Base-by-base conservation (phyloP, 2,888 invertebrate species). In the Athalia cordata region DNA sequence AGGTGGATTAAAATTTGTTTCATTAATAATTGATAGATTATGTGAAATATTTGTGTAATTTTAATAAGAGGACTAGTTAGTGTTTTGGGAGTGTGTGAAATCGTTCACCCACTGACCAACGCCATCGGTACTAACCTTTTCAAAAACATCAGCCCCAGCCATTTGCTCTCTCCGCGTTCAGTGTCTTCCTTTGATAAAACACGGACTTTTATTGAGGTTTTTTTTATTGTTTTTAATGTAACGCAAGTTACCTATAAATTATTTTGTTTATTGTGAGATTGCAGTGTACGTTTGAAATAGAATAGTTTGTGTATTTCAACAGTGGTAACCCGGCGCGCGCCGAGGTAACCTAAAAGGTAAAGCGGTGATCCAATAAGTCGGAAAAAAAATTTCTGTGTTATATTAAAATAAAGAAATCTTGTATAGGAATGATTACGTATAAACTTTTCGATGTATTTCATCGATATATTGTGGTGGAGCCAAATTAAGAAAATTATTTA, bases 331-430 rank as follows among this genome's bases (percentile, higher is more conserved):
- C 89, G 89, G 89, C 87, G 88, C 88, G 87, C 85, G 86, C 86
- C 83, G 86, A 89, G 88, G 89, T 89, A 89, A 89, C 89, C 89
- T 89, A 87, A 84, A 88, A 89, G 86, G 84, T 83, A 82, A 67
- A 77, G 64, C 77, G 68, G 68, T 70, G 59, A 59, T 66, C 49
- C 11, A 59, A 43, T n/a, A 66, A 45, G 61, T 47, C 13, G 52
- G n/a, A 77, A 77, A 77, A 77, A 77, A 45, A 67, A 55, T 47
- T 43, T 57, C 43, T 47, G 9, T 6, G 43, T 57, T 6, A 2
- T 29, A 29, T 68, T 68, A n/a, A n/a, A 68, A 49, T 52, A 29
- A 55, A 43, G 4, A 68, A 55, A 68, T 43, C 45, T 13, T 55
- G 29, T 9, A 1, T 5, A 29, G 15, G 29, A 29, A 43, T 11